These are phyloP conservation scores for Liasis olivaceus DNA, from an alignment of 2,797 vertebrate species.

Conservation along the genomic window DNA sequence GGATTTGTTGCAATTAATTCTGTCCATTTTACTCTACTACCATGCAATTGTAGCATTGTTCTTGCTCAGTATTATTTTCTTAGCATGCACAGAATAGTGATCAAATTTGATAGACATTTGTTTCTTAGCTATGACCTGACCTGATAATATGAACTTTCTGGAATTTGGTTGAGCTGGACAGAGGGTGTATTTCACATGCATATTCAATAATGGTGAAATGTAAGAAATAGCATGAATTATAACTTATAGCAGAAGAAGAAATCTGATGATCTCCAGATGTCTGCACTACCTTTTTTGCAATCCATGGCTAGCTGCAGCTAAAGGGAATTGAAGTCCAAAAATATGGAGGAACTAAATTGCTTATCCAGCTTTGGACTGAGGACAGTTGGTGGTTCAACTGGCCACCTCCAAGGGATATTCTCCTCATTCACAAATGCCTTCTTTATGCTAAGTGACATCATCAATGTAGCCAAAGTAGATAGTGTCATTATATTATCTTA, in stretches of 20 bases:
- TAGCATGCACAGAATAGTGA: neutral
- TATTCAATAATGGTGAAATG: neutral
- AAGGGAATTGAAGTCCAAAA: too few species aligned
- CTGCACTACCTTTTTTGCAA: too few species aligned
- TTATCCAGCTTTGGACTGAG: too few species aligned
- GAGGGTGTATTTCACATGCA: neutral
- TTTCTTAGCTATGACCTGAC: neutral
- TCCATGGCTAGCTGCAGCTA: too few species aligned
- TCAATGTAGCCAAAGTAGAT: neutral
- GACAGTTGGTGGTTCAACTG: too few species aligned
- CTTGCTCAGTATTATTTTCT: neutral
- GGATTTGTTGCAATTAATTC: neutral
- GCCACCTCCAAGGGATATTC: neutral
- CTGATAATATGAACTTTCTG: neutral
- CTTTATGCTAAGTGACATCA: neutral
- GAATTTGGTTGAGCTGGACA: neutral
- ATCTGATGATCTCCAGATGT: too few species aligned
- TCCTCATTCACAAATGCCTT: neutral
- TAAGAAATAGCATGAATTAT: too few species aligned
- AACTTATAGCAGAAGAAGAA: too few species aligned
- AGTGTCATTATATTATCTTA: neutral
- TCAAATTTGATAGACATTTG: neutral
- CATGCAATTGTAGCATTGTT: neutral
- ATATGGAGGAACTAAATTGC: too few species aligned
- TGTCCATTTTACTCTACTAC: neutral